Evolutionary conservation across 2,113 vertebrate genomes (phyloP), one percentile per base, ranked within the genome.

Genomic region (Oryctolagus cuniculus): DNA sequence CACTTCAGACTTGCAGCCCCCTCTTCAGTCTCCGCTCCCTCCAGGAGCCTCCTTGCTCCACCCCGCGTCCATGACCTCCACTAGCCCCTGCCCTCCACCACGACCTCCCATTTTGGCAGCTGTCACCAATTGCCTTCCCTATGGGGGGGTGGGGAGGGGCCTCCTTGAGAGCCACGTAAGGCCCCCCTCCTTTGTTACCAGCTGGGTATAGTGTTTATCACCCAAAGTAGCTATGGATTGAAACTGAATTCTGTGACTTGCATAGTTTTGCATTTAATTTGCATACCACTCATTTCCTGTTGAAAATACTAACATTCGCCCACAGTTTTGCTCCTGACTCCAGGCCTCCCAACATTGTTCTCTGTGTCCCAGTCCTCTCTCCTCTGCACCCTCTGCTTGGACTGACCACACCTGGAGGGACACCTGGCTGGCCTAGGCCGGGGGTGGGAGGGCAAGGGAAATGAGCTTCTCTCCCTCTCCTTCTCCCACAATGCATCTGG

Each of bases 191-290:
- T 55, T 72, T 27, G 53, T 49, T 11, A 44, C 70, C 79, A 89
- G 74, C 87, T 77, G 72, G 44, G 90, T 90, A 15, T 66, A 87
- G 72, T 44, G 90, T 92, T 88, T 90, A 95, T 92, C 92, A 92
- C 92, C 90, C 74, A 90, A 89, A 96, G 91, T 75, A 94, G 95
- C 86, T 93, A 36, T 69, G 83, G 79, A 96, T 91, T 89, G 89
- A 94, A 95, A 94, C 80, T n/a, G 94, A 95, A 96, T 86, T 10
- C 77, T 11, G 1, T 51, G 74, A 95, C 97, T 97, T 96, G 95
- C 96, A 96, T 96, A n/a, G 44, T 83, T 96, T 97, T 96, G 89
- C 95, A 97, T 96, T 36, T 91, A 79, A 97, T 97, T 97, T 97
- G 89, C 96, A 97, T 96, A 31, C 1, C 3, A 10, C 89, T 95